phyloP scores from a whole-genome alignment of 2,888 invertebrate species.

The Dromius quadrimaculatus region DNA sequence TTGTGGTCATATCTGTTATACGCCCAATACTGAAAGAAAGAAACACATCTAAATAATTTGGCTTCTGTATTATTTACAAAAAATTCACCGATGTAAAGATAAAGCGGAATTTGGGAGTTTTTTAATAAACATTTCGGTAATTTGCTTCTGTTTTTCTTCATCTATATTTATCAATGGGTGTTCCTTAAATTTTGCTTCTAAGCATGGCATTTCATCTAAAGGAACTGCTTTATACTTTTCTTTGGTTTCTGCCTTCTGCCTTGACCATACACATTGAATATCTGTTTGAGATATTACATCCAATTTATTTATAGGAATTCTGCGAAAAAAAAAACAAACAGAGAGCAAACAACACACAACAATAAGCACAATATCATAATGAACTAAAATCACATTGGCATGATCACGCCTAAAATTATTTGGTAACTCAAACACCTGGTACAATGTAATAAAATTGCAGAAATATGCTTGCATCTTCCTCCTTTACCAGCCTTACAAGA shows the following conservation, averaged over 20 bases:
- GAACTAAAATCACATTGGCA: conserved; percentile 12
- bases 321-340: conserved; percentile 18
- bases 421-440: conserved; percentile 14
- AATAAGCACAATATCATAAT: conserved; percentile 23
- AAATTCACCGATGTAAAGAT: conserved; percentile 9
- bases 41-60: neutral
- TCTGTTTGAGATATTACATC: conserved; percentile 22
- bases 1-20: neutral
- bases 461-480: conserved; percentile 8
- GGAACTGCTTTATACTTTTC: conserved; percentile 14
- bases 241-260: conserved; percentile 17
- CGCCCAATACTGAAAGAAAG: conserved; percentile 12
- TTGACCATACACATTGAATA: conserved; percentile 11
- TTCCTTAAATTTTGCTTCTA: neutral
- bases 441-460: conserved; percentile 11
- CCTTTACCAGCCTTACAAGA: neutral
- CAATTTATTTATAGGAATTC: conserved; percentile 25
- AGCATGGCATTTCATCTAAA: conserved; percentile 10
- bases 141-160: conserved; percentile 2
- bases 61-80: conserved; percentile 4
- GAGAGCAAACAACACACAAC: conserved; percentile 20
- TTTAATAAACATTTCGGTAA: conserved; percentile 4
- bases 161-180: neutral
- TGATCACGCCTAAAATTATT: neutral
- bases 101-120: conserved; percentile 23